Percentiles rank a stretch among this genome's conserved stretches.
phyloP scores from a whole-genome alignment of 2,888 invertebrate species.

The Deilephila porcellus region DNA sequence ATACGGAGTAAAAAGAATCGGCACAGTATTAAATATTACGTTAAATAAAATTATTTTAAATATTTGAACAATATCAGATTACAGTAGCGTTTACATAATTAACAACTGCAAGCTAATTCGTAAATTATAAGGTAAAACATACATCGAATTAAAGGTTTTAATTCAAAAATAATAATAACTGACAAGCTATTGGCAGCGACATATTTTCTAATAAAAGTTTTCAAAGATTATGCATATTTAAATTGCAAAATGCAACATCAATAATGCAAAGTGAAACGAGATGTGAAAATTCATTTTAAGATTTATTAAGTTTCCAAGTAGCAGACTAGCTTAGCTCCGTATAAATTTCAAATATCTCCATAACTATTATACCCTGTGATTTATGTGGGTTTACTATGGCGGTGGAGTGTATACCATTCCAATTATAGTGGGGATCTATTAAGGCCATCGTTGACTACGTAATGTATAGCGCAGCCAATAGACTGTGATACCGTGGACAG shows the following conservation, averaged over 20 bases:
- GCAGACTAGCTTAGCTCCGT: background rate
- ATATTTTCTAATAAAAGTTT: conserved; percentile 1
- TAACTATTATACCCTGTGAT: background rate
- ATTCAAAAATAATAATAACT: background rate
- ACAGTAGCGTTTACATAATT: background rate
- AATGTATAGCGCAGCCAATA: background rate
- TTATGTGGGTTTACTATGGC: too few relatives aligned
- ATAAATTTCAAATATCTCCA: conserved; percentile 3
- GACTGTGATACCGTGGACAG: background rate
- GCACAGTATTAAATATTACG: too few relatives aligned
- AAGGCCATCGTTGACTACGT: background rate
- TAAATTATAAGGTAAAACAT: background rate
- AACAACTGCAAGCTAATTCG: background rate
- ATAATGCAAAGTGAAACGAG: conserved; percentile 21
- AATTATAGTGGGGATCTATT: background rate
- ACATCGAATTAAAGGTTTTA: background rate
- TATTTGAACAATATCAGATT: background rate
- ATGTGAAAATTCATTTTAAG: conserved; percentile 1
- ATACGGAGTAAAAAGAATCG: too few relatives aligned
- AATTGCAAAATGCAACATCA: conserved; percentile 18
- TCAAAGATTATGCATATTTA: conserved; percentile 19
- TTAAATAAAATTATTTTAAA: too few relatives aligned
- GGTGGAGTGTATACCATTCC: background rate
- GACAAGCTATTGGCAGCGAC: conserved; percentile 1
- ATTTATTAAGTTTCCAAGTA: background rate